Base-by-base conservation (phyloP, 2,888 invertebrate genomes). In the Callyntrura sp. region DNA sequence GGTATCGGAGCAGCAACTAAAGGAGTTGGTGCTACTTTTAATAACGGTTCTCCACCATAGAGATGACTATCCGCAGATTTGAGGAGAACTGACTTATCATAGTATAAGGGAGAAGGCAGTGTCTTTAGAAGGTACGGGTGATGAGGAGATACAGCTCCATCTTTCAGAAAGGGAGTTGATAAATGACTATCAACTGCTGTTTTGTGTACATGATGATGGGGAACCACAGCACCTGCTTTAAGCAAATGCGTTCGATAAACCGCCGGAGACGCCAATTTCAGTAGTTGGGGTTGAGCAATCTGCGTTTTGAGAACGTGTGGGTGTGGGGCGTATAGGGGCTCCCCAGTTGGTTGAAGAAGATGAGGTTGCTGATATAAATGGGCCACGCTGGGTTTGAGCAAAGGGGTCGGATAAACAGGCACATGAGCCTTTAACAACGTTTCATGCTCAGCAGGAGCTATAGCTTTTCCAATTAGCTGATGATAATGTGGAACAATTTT, bases 401-500 rank as follows among this genome's bases (percentile, higher is more conserved):
- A 35, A n/a, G 68, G 68, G 1, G 35, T n/a, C 17, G 35, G 68
- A 43, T 68, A 68, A 0, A 65, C 12, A 28, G 65, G 28, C 2
- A 4, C 9, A 4, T 12, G 12, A 25, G 65, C 14, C 17, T 81
- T 81, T 23, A 43, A 12, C 35, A 65, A 25, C 5, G 35, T 28
- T 12, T 45, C 14, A 9, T 55, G 55, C 25, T 68, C 55, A 5
- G 20, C 20, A 8, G 68, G 51, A 48, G 43, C 2, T 8, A 60
- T 12, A 3, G 65, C 23, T 5, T 68, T 68, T 17, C 43, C 68
- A 2, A 68, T 9, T 5, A 68, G 25, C 6, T 51, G 70, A 9
- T 48, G 62, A 25, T 73, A 55, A 4, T 23, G 43, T 8, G 85
- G 55, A 43, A 76, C 45, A 11, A 85, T 25, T 45, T 73, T 70